A percentile compares a stretch with the other conserved stretches of the same genome.
Evolutionary conservation across 2,888 invertebrate species (phyloP).

Genomic region (Corbicula japonica): DNA sequence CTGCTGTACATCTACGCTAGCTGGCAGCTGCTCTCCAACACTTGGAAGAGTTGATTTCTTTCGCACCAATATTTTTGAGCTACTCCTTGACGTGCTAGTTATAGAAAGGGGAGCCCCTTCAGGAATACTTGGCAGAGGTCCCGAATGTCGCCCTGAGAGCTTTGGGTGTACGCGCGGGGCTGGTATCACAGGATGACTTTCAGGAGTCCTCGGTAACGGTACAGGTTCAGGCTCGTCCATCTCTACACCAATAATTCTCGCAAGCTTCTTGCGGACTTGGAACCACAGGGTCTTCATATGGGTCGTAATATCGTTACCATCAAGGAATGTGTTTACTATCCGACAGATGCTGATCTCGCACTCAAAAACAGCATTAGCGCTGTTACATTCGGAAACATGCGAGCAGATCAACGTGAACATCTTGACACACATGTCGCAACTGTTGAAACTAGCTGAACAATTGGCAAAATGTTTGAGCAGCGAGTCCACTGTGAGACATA

Average conservation of each 20-base stretch:
- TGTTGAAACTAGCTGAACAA: slow-evolving; percentile 32
- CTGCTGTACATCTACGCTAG: too few relatives aligned
- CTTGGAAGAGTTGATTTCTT: slow-evolving; percentile 32
- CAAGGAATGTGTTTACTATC: slow-evolving; percentile 20
- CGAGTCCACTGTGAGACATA: slow-evolving; percentile 46
- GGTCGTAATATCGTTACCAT: slow-evolving; percentile 9
- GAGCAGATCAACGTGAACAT: slow-evolving; percentile 59
- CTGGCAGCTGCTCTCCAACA: slow-evolving; percentile 22
- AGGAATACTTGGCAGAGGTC: slow-evolving; percentile 45
- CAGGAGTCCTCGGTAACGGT: too few relatives aligned
- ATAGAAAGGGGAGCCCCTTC: slow-evolving; percentile 12
- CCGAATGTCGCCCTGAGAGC: slow-evolving; percentile 3
- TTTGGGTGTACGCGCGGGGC: neutral
- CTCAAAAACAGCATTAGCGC: neutral
- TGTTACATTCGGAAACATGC: slow-evolving; percentile 56
- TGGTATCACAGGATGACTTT: neutral
- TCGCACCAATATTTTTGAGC: slow-evolving; percentile 40
- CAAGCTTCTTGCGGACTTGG: slow-evolving; percentile 50
- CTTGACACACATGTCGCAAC: slow-evolving; percentile 61
- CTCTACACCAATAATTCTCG: slow-evolving; percentile 43
- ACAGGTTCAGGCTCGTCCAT: neutral
- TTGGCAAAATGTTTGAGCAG: slow-evolving; percentile 66
- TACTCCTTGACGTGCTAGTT: slow-evolving; percentile 26
- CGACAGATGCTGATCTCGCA: slow-evolving; percentile 42
- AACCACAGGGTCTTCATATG: slow-evolving; percentile 57